Percentiles rank a stretch among this genome's conserved stretches.
phyloP scores from a whole-genome alignment of 1,140 invertebrate species.

The Drosophila asahinai region DNA sequence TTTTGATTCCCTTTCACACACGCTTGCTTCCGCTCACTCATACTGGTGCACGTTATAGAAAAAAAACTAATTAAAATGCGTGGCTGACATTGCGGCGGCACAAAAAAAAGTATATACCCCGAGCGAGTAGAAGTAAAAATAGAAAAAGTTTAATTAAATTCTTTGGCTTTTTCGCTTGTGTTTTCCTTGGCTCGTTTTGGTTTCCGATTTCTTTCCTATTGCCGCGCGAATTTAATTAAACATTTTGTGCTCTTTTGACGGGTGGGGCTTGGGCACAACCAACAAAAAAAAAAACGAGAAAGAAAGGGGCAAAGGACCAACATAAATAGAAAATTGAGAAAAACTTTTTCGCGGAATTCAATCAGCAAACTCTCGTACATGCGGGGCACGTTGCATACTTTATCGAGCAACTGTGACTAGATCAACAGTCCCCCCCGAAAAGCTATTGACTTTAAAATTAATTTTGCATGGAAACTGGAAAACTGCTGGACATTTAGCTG shows the following conservation, averaged over 20 bases:
- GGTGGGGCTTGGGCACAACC: not conserved
- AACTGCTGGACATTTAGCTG: slow-evolving; percentile 47
- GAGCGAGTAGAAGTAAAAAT: slow-evolving; percentile 41
- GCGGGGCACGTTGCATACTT: slow-evolving; percentile 64
- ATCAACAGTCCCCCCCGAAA: slow-evolving; percentile 49
- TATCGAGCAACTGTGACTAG: slow-evolving; percentile 65
- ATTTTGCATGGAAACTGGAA: slow-evolving; percentile 56
- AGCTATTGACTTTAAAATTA: slow-evolving; percentile 50
- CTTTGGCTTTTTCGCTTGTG: slow-evolving; percentile 43
- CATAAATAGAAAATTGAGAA: slow-evolving; percentile 47
- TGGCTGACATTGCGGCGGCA: slow-evolving; percentile 60
- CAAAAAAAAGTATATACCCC: slow-evolving; percentile 31
- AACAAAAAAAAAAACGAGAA: not conserved
- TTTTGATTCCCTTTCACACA: slow-evolving; percentile 63
- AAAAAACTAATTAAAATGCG: slow-evolving; percentile 81
- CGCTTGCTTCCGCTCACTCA: slow-evolving; percentile 6
- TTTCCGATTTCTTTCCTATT: slow-evolving; percentile 68
- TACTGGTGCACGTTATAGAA: slow-evolving; percentile 26
- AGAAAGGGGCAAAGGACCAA: slow-evolving; percentile 20
- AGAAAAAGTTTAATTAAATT: slow-evolving; percentile 81
- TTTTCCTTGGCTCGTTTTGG: slow-evolving; percentile 46
- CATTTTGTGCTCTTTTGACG: slow-evolving; percentile 64
- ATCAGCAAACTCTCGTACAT: slow-evolving; percentile 54
- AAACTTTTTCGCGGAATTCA: slow-evolving; percentile 68
- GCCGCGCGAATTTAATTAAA: slow-evolving; percentile 73